These are phyloP conservation scores for Drosophila orena DNA, from an alignment of 1,140 invertebrate genomes.

Conservation along the genomic window DNA sequence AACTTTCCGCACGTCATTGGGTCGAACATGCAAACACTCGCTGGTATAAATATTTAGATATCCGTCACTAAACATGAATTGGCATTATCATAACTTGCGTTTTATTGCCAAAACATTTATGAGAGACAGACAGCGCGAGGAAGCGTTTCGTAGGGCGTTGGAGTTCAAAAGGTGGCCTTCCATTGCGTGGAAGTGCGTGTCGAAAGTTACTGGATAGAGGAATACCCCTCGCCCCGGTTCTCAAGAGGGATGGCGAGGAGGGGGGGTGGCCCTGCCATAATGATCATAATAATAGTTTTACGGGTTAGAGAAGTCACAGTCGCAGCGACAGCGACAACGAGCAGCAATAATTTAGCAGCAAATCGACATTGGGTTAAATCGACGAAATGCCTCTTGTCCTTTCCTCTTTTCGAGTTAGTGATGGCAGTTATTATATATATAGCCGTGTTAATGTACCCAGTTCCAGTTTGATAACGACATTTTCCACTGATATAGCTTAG, in stretches of 20 bases:
- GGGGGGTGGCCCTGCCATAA: conserved; percentile 38
- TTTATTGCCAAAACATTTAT: conserved; percentile 83
- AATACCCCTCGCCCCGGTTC: conserved; percentile 4
- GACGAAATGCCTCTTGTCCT: conserved; percentile 69
- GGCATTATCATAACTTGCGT: conserved; percentile 79
- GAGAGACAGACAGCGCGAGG: conserved; percentile 34
- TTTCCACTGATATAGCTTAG: no score
- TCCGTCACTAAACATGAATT: conserved; percentile 66
- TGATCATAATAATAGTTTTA: conserved; percentile 81
- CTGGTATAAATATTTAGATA: conserved; percentile 47
- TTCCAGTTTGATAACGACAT: no score
- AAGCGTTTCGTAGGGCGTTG: no score
- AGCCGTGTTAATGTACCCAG: background rate
- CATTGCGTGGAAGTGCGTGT: conserved; percentile 68
- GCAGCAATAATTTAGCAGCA: conserved; percentile 64
- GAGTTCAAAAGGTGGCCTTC: background rate
- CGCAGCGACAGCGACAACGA: conserved; percentile 70
- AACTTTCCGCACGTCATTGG: conserved; percentile 39
- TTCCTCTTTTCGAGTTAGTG: conserved; percentile 18
- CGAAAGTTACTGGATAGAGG: conserved; percentile 46
- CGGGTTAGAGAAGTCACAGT: conserved; percentile 81
- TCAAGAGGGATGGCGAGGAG: background rate
- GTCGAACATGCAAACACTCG: conserved; percentile 48
- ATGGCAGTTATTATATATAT: background rate
- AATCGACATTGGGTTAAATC: conserved; percentile 63